Evolutionary conservation across 2,113 vertebrate genomes (phyloP).

Genomic region (Solenodon paradoxus): DNA sequence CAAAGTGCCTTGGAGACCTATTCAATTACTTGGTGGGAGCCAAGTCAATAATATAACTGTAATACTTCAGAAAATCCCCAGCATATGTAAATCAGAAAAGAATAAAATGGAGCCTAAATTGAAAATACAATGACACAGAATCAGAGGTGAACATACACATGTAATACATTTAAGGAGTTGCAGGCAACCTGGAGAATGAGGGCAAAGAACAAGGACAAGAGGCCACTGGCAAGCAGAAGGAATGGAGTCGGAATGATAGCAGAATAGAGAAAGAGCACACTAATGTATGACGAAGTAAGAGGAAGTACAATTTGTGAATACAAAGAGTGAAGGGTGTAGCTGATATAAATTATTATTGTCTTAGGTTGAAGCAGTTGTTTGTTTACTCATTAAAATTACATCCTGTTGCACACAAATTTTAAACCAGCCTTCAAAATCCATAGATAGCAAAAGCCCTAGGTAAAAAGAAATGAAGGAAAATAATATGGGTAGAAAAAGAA

Average conservation of each 20-base stretch:
- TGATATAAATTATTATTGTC: constrained; percentile 5
- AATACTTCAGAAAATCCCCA: neutral
- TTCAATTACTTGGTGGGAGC: constrained; percentile 36
- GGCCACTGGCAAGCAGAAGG: neutral
- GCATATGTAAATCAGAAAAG: constrained; percentile 7
- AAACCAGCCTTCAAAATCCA: neutral
- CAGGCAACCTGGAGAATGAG: neutral
- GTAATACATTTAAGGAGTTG: rapidly evolving
- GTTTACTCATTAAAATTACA: neutral
- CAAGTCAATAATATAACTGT: neutral
- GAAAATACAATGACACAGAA: neutral
- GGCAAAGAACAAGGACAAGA: neutral
- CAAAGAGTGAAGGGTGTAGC: neutral
- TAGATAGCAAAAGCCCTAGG: neutral
- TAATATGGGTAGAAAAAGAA: neutral
- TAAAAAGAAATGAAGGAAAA: neutral
- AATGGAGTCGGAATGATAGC: neutral
- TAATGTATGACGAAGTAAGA: neutral
- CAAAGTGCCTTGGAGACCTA: constrained; percentile 45
- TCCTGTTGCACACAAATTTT: neutral
- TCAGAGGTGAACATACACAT: neutral
- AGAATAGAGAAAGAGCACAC: neutral
- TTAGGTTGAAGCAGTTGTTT: neutral
- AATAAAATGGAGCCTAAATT: neutral
- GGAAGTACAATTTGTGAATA: neutral